A percentile compares a stretch with the other conserved stretches of the same genome.
Conservation (phyloP, 2,797 vertebrate genomes). For the Gymnodraco acuticeps region DNA sequence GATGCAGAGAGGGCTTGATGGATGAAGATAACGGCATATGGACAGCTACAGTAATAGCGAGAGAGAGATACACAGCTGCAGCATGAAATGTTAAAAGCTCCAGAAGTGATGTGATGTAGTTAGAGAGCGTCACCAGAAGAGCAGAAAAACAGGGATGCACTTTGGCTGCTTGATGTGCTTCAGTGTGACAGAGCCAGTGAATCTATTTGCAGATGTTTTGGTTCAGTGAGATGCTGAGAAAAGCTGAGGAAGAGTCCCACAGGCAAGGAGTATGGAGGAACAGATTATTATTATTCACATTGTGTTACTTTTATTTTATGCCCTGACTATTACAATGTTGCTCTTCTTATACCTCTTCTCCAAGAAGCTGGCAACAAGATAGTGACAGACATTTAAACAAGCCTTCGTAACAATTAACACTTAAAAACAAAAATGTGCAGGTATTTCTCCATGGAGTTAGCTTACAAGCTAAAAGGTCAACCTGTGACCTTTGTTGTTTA, state of each 20-base stretch:
- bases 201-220: conserved; percentile 47
- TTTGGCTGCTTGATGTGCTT: conserved; percentile 31
- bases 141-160: conserved; percentile 11
- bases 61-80: conserved; percentile 33
- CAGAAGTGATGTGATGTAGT: neutral
- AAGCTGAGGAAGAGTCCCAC: conserved; percentile 47
- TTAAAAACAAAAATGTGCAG: conserved; percentile 15
- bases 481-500: conserved; percentile 22
- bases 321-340: neutral
- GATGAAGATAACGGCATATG: conserved; percentile 22
- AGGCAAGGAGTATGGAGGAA: neutral
- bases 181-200: conserved; percentile 29
- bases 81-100: conserved; percentile 47
- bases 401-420: conserved; percentile 5
- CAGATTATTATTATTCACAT: neutral
- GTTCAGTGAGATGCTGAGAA: conserved; percentile 25
- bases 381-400: neutral
- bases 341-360: neutral
- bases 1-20: conserved; percentile 1
- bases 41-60: conserved; percentile 11
- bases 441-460: neutral
- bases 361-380: too few species aligned
- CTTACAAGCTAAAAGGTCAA: conserved; percentile 24
- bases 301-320: neutral
- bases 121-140: conserved; percentile 16